Evolutionary conservation across 1,140 invertebrate genomes (phyloP).

Genomic region (Babylonia areolata): DNA sequence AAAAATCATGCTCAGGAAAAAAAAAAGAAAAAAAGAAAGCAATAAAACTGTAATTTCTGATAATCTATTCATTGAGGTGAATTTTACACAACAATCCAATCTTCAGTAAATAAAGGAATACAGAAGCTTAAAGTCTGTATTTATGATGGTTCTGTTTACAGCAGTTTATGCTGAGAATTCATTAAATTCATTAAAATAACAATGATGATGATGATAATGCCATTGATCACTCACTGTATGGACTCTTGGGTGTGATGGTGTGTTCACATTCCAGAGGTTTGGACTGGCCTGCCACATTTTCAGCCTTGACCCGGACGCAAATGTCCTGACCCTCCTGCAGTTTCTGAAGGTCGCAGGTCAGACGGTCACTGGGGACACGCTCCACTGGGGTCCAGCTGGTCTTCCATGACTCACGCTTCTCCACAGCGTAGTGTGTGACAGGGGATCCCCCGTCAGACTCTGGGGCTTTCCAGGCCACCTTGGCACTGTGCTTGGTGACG

Average conservation of each 20-base stretch:
- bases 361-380: slow-evolving; percentile 76
- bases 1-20: too few relatives aligned
- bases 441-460: slow-evolving; percentile 89
- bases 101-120: too few relatives aligned
- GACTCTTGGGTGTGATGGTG: slow-evolving; percentile 95
- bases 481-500: slow-evolving; percentile 81
- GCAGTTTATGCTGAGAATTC: too few relatives aligned
- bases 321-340: slow-evolving; percentile 86
- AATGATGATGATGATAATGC: background rate
- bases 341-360: slow-evolving; percentile 82
- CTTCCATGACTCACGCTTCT: slow-evolving; percentile 87
- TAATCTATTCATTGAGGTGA: too few relatives aligned
- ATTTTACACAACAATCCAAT: too few relatives aligned
- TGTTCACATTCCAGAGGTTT: slow-evolving; percentile 82
- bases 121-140: too few relatives aligned
- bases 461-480: slow-evolving; percentile 90
- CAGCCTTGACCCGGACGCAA: slow-evolving; percentile 69
- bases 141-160: too few relatives aligned
- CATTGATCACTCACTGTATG: slow-evolving; percentile 86
- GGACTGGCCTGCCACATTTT: slow-evolving; percentile 72
- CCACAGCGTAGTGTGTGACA: slow-evolving; percentile 94
- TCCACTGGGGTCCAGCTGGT: slow-evolving; percentile 60
- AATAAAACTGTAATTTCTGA: too few relatives aligned
- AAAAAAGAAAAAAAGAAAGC: too few relatives aligned
- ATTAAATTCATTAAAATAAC: too few relatives aligned